A percentile compares a stretch with the other conserved stretches of the same genome.
Evolutionary conservation across 2,797 vertebrate genomes (phyloP).

Genomic region (Melanitta fusca): DNA sequence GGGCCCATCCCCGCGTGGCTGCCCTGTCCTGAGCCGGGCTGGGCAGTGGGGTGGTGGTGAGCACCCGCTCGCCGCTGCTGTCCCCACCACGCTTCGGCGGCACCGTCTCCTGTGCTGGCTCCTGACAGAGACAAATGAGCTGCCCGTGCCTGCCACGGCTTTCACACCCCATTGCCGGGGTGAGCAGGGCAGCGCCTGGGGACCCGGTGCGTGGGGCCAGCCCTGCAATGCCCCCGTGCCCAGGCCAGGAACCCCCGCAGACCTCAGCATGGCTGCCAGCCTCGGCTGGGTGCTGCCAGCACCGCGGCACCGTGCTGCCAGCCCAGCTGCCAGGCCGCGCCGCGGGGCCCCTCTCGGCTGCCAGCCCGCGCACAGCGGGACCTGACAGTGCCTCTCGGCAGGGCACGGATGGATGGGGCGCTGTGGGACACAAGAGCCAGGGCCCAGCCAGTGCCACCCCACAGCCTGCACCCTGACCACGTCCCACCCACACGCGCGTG

Average conservation of each 20-base stretch:
- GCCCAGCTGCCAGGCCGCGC: background rate
- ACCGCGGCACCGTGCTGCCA: background rate
- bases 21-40: background rate
- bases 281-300: background rate
- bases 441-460: fast-evolving
- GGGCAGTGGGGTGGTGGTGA: background rate
- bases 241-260: too few relatives aligned
- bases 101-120: fast-evolving
- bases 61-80: fast-evolving
- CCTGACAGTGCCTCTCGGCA: background rate
- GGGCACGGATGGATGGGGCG: background rate
- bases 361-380: background rate
- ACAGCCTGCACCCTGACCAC: fast-evolving
- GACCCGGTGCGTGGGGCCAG: fast-evolving
- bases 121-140: background rate
- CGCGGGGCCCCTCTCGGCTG: background rate
- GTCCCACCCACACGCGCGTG: too few relatives aligned
- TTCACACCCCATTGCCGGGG: background rate
- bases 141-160: background rate
- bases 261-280: background rate
- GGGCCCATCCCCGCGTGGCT: too few relatives aligned
- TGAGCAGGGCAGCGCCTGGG: background rate
- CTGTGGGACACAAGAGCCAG: fast-evolving
- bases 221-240: background rate
- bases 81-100: fast-evolving